Percentiles rank a stretch among this genome's conserved stretches.
These are phyloP conservation scores for Neoascia interrupta DNA, from an alignment of 2,888 invertebrate genomes.

Conservation along the genomic window DNA sequence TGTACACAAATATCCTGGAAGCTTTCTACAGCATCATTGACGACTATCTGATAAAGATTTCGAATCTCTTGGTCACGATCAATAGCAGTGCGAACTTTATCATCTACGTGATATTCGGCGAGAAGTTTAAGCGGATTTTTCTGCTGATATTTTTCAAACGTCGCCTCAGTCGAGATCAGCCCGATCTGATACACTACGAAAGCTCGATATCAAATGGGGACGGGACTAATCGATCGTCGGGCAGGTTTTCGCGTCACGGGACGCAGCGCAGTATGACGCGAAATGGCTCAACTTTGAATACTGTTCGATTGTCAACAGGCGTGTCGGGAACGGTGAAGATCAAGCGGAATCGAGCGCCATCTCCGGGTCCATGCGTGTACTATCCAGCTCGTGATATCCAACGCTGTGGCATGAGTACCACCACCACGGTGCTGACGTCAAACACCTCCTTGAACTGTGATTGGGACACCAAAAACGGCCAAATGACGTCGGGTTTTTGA, in stretches of 20 bases:
- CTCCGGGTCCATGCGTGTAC: conserved; percentile 80
- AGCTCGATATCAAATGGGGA: conserved; percentile 91
- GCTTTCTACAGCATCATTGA: conserved; percentile 85
- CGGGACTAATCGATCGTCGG: conserved; percentile 83
- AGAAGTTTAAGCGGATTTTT: conserved; percentile 95
- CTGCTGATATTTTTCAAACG: conserved; percentile 88
- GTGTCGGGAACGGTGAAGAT: conserved; percentile 76
- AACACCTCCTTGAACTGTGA: conserved; percentile 77
- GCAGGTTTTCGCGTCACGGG: conserved; percentile 81
- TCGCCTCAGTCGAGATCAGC: conserved; percentile 83
- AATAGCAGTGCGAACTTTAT: conserved; percentile 99
- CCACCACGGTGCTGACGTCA: conserved; percentile 72
- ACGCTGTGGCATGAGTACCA: conserved; percentile 72
- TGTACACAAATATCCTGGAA: conserved; percentile 92
- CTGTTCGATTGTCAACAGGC: conserved; percentile 76
- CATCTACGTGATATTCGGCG: conserved; percentile 98
- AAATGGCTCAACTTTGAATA: conserved; percentile 75
- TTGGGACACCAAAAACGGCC: conserved; percentile 78
- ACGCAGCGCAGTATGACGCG: conserved; percentile 78
- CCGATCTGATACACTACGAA: conserved; percentile 90
- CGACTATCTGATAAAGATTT: conserved; percentile 88
- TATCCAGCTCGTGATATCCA: conserved; percentile 79
- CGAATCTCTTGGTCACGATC: conserved; percentile 96
- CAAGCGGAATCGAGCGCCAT: conserved; percentile 79
- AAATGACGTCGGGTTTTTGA: conserved; percentile 79